Evolutionary conservation across 2,797 vertebrate genomes (phyloP).

Genomic region (Lophius americanus): DNA sequence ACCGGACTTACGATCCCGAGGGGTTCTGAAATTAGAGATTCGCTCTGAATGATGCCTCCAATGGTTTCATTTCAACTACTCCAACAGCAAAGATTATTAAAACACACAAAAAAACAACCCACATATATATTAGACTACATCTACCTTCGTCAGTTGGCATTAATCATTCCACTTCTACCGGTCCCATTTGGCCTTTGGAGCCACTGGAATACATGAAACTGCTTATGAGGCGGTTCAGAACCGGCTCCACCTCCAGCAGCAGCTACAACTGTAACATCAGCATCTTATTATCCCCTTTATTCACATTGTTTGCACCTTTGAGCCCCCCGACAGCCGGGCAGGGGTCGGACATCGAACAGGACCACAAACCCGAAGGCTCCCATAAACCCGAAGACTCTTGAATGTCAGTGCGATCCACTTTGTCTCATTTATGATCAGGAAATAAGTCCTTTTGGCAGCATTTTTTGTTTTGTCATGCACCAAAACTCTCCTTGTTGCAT

Average conservation of each 20-base stretch:
- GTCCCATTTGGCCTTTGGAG: not conserved
- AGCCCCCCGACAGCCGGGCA: slow-evolving; percentile 39
- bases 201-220: not conserved
- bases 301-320: slow-evolving; percentile 42
- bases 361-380: slow-evolving; percentile 60
- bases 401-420: slow-evolving; percentile 70
- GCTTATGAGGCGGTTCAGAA: not conserved
- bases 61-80: no score
- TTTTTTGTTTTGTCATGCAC: slow-evolving; percentile 70
- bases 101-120: no score
- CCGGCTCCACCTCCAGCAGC: not conserved
- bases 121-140: no score
- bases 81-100: no score
- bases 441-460: slow-evolving; percentile 69
- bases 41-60: no score
- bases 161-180: not conserved
- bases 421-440: slow-evolving; percentile 69
- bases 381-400: slow-evolving; percentile 68
- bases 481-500: slow-evolving; percentile 66
- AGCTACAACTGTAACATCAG: slow-evolving; percentile 4
- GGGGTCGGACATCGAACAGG: slow-evolving; percentile 48
- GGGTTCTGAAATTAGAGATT: no score
- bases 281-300: slow-evolving; percentile 24
- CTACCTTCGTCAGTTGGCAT: no score
- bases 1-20: no score